phyloP scores from a whole-genome alignment of 1,140 invertebrate species.

The Heliconius hermathena region DNA sequence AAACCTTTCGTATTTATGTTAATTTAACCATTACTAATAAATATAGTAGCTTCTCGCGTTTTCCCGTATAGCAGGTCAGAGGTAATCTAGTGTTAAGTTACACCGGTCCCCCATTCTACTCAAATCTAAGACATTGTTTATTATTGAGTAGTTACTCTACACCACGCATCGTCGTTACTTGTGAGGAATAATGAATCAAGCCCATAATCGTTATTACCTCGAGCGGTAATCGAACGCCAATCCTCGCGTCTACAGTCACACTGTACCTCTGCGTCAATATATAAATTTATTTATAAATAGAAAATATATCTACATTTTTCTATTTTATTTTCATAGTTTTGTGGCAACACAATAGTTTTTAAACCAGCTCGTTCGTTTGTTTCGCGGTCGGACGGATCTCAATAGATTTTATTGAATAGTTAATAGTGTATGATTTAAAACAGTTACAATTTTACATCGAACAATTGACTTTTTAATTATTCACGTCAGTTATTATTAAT shows the following conservation, averaged over 20 bases:
- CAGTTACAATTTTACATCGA: not conserved
- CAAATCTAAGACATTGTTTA: too few species aligned
- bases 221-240: not conserved
- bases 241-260: too few species aligned
- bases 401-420: constrained; percentile 11
- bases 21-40: too few species aligned
- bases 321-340: constrained; percentile 2
- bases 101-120: too few species aligned
- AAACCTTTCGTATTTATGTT: too few species aligned
- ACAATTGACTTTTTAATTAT: constrained; percentile 7
- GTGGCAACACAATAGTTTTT: constrained; percentile 4
- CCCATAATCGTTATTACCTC: too few species aligned
- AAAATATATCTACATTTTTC: not conserved
- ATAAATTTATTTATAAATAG: not conserved
- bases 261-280: not conserved
- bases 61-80: too few species aligned
- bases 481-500: not conserved
- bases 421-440: not conserved
- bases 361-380: not conserved
- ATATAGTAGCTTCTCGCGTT: too few species aligned
- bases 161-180: too few species aligned
- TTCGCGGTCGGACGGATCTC: not conserved
- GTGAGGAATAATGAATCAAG: too few species aligned
- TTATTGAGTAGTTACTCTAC: too few species aligned
- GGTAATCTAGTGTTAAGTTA: too few species aligned